Evolutionary conservation across 2,888 invertebrate species (phyloP).

Genomic region (Tanypteryx hageni): DNA sequence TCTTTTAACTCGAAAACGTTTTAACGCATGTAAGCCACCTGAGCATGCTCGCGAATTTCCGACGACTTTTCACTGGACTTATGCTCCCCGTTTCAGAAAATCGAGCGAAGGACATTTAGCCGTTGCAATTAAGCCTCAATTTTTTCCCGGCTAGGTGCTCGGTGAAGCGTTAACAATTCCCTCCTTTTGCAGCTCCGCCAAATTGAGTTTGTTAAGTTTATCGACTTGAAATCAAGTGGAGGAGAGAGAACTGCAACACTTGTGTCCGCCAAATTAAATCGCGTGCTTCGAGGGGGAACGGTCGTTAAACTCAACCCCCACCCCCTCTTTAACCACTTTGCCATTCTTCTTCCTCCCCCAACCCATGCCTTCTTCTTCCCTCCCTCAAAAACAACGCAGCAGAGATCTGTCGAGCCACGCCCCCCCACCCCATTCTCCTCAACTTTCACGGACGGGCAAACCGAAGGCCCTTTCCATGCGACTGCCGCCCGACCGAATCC

Average conservation of each 20-base stretch:
- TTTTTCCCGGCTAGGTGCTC: neutral
- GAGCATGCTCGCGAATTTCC: too few species aligned
- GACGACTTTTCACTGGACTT: too few species aligned
- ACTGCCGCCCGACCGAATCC: neutral
- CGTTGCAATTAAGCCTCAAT: neutral
- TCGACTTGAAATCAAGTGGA: slow-evolving; percentile 35
- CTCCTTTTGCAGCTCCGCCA: neutral
- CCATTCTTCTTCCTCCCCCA: too few species aligned
- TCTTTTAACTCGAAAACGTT: too few species aligned
- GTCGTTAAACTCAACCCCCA: neutral
- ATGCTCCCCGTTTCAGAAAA: too few species aligned
- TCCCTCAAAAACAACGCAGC: neutral
- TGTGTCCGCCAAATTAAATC: slow-evolving; percentile 1
- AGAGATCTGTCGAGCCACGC: neutral
- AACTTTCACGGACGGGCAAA: neutral
- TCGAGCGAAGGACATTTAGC: neutral
- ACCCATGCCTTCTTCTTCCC: neutral
- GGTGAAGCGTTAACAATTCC: neutral
- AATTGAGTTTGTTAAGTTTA: slow-evolving; percentile 46
- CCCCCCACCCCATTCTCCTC: too few species aligned
- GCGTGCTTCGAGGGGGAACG: neutral
- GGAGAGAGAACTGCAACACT: neutral
- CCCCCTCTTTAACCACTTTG: neutral
- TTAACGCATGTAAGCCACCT: too few species aligned
- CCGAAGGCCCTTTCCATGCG: neutral